Base-by-base conservation (phyloP, 2,888 invertebrate species). In the Perizoma affinitatum region DNA sequence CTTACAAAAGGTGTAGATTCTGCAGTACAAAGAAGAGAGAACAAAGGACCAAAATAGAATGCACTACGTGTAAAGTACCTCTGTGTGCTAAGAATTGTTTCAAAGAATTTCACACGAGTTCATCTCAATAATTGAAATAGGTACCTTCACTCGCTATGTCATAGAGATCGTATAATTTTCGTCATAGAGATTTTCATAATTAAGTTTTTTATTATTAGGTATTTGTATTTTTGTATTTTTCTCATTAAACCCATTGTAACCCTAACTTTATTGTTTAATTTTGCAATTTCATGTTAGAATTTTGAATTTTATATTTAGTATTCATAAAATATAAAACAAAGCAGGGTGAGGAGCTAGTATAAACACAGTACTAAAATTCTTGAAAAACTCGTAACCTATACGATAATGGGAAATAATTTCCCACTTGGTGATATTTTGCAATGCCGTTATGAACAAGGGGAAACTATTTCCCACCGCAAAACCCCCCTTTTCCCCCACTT, bases 401-500 rank as follows among this genome's bases (percentile, higher is more conserved):
- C 59, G 42, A 46, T 50, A 63, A 61, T 41, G 63, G 63, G 66
- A 63, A 63, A 53, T 58, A 63, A 55, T 58, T 66, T 63, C 63
- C 66, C 66, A 66, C 62, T 54, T 63, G 41, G 54, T 53, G 49
- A 57, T 41, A 58, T 57, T 54, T 40, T 54, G 42, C 54, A 54
- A 48, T 45, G 43, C 48, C 54, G 41, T 51, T 55, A 66, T 55
- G 57, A 54, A 58, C 57, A 59, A 65, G 46, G 66, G 63, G 66
- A 63, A 61, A 58, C 54, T 58, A 61, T 59, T 66, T 66, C 63
- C 61, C 63, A 63, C 66, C 53, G 44, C 48, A 58, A 62, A 62
- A 51, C 46, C 51, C 43, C 61, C 58, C 53, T 48, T 48, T 61
- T 56, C 33, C 46, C 51, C 43, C 61, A 55, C 53, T 48, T 48